Conservation (phyloP, 2,888 invertebrate genomes). For the Mallateleia sp. region DNA sequence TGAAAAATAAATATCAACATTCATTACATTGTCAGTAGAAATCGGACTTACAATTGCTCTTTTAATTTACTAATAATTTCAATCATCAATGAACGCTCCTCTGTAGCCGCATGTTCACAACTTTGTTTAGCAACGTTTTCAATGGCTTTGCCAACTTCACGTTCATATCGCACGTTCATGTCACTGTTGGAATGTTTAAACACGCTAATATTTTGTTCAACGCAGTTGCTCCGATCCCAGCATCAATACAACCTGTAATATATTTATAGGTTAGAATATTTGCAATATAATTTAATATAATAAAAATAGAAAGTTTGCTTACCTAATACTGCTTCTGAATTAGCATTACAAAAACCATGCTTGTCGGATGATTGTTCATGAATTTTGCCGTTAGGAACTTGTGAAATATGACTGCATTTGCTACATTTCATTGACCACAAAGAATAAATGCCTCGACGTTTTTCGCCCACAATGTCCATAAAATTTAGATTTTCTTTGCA, state of each 20-base stretch:
- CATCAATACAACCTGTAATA: slow-evolving; percentile 49
- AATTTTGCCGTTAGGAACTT: slow-evolving; percentile 23
- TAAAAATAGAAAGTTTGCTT: slow-evolving; percentile 21
- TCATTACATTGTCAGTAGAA: neutral
- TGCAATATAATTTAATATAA: slow-evolving; percentile 2
- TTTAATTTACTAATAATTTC: slow-evolving; percentile 69
- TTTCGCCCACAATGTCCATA: slow-evolving; percentile 29
- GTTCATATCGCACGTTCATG: slow-evolving; percentile 71
- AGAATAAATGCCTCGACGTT: slow-evolving; percentile 41
- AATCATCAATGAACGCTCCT: slow-evolving; percentile 72
- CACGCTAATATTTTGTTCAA: slow-evolving; percentile 78
- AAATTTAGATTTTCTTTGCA: slow-evolving; percentile 42
- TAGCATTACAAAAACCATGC: slow-evolving; percentile 29
- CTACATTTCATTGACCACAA: slow-evolving; percentile 28
- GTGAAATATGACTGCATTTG: slow-evolving; percentile 22
- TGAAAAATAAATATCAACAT: neutral
- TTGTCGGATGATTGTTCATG: slow-evolving; percentile 3
- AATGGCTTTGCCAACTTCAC: slow-evolving; percentile 69
- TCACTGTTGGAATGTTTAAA: slow-evolving; percentile 68
- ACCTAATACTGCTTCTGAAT: slow-evolving; percentile 57
- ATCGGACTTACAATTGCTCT: slow-evolving; percentile 71
- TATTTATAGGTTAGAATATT: slow-evolving; percentile 17
- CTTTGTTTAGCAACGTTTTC: slow-evolving; percentile 75
- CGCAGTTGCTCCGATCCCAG: slow-evolving; percentile 70
- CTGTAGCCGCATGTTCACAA: slow-evolving; percentile 68